These are phyloP conservation scores for Oplegnathus fasciatus DNA, from an alignment of 2,113 vertebrate species.

Conservation along the genomic window DNA sequence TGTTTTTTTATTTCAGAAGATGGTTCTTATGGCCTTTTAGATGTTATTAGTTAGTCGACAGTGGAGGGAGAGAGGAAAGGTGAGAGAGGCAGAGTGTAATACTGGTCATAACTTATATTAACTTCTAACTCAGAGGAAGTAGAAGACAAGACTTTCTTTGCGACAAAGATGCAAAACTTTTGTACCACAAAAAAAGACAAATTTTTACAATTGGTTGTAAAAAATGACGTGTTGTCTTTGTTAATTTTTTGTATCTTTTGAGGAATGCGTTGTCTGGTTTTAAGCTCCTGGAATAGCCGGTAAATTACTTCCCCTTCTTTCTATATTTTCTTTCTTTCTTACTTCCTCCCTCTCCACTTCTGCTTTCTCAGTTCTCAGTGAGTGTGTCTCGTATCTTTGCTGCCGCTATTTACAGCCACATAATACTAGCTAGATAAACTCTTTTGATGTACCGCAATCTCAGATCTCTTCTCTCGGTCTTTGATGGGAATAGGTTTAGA, in stretches of 20 bases:
- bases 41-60: background rate
- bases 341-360: conserved; percentile 14
- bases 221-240: background rate
- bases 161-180: background rate
- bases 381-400: conserved; percentile 35
- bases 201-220: background rate
- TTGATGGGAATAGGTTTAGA: conserved; percentile 80
- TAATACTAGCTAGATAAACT: conserved; percentile 75
- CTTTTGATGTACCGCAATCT: conserved; percentile 81
- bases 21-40: background rate
- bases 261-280: background rate
- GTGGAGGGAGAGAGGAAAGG: background rate
- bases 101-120: background rate
- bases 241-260: conserved; percentile 7
- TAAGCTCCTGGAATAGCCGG: background rate
- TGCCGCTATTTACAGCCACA: conserved; percentile 70
- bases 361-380: conserved; percentile 17
- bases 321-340: background rate
- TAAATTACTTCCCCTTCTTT: background rate
- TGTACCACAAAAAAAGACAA: background rate
- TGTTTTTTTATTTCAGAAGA: background rate
- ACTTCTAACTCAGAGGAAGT: background rate
- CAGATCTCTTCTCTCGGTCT: conserved; percentile 67
- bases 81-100: background rate
- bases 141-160: background rate